phyloP scores from a whole-genome alignment of 2,888 invertebrate species.

The Cyclophora albipunctata region DNA sequence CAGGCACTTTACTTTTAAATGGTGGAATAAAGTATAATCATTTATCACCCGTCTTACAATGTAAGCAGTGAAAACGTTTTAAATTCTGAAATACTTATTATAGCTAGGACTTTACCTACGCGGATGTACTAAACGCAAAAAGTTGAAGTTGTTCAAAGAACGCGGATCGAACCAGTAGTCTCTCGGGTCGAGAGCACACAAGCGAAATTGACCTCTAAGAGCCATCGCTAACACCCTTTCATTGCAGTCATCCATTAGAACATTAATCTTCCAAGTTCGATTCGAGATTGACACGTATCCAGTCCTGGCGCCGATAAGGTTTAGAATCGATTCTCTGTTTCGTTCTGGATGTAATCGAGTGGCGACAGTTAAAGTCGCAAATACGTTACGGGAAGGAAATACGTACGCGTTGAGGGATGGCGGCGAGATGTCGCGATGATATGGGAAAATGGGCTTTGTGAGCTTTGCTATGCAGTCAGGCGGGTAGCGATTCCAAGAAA shows the following conservation, averaged over 20 bases:
- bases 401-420: slow-evolving; percentile 51
- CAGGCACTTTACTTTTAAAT: no score
- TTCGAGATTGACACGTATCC: slow-evolving; percentile 31
- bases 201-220: slow-evolving; percentile 48
- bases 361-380: slow-evolving; percentile 39
- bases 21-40: no score
- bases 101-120: slow-evolving; percentile 48
- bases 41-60: no score
- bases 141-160: slow-evolving; percentile 65
- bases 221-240: slow-evolving; percentile 38
- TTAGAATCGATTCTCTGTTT: slow-evolving; percentile 50
- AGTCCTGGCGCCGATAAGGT: slow-evolving; percentile 41
- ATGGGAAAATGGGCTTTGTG: slow-evolving; percentile 46
- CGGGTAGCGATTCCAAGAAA: slow-evolving; percentile 64
- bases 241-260: slow-evolving; percentile 40
- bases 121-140: slow-evolving; percentile 63
- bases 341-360: slow-evolving; percentile 17
- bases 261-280: slow-evolving; percentile 44
- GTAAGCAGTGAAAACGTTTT: no score
- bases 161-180: slow-evolving; percentile 60
- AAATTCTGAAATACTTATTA: slow-evolving; percentile 49
- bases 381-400: slow-evolving; percentile 48
- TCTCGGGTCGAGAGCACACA: slow-evolving; percentile 30
- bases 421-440: slow-evolving; percentile 39
- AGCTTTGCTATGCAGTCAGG: slow-evolving; percentile 51